Conservation (phyloP, 1,140 invertebrate genomes). For the Hesperophylax magnus region DNA sequence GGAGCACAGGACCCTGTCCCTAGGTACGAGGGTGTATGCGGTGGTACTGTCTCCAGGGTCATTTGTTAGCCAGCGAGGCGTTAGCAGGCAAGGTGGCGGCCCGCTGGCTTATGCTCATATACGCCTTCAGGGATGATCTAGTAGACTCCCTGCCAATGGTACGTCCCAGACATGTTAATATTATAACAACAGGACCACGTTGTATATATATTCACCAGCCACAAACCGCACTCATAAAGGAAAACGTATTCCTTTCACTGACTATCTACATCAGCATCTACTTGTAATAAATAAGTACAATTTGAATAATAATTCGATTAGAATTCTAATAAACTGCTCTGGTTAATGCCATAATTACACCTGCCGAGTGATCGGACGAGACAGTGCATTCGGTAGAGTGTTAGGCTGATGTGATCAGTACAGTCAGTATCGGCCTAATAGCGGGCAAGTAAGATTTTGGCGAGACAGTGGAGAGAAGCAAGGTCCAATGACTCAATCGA, state of each 20-base stretch:
- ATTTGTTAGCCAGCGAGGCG: slow-evolving; percentile 68
- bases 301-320: neutral
- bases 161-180: slow-evolving; percentile 19
- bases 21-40: slow-evolving; percentile 46
- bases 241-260: neutral
- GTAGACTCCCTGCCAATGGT: slow-evolving; percentile 77
- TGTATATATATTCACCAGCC: too few relatives aligned
- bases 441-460: too few relatives aligned
- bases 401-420: too few relatives aligned
- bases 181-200: too few relatives aligned
- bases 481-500: too few relatives aligned
- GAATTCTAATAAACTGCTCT: too few relatives aligned
- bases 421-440: too few relatives aligned
- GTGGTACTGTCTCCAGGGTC: slow-evolving; percentile 53
- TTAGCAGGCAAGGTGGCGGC: slow-evolving; percentile 80
- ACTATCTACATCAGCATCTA: neutral
- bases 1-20: neutral
- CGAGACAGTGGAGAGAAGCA: too few relatives aligned
- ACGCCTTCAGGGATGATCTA: slow-evolving; percentile 80
- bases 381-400: too few relatives aligned
- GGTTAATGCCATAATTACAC: too few relatives aligned
- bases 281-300: neutral
- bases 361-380: too few relatives aligned
- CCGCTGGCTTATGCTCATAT: slow-evolving; percentile 78
- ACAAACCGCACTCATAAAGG: neutral